Base-by-base conservation (phyloP, 2,888 invertebrate species). In the Tyria jacobaeae region DNA sequence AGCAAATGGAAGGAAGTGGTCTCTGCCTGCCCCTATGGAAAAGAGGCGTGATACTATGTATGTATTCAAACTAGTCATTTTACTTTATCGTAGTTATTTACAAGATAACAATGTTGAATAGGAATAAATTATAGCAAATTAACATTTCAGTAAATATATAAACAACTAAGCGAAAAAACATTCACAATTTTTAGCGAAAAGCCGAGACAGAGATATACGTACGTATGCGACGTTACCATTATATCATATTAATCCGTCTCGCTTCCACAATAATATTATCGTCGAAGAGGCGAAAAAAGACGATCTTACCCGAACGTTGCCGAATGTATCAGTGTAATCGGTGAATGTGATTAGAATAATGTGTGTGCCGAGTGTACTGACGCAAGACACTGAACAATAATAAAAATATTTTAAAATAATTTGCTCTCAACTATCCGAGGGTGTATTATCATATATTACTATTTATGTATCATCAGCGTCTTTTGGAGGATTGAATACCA, bases 381-480 rank as follows among this genome's bases (percentile, higher is more conserved):
- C 9, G 44, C 31, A 31, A 41, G 2, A n/a, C 53, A 35, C 21
- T 51, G 24, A 34, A 31, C 27, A 51, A 17, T 51, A 34, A 21
- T 21, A 51, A 35, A n/a, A n/a, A n/a, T n/a, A 35, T 34, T 44
- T 31, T 44, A 55, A 54, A 51, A 39, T 37, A 24, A 39, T 54
- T 21, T 31, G 21, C 14, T 5, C 31, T 25, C 27, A 14, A 17
- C 14, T 39, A 44, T 12, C 31, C 17, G 27, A 31, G 21, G n/a
- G 41, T 10, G 41, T 41, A 27, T 31, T 44, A 54, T 39, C 24
- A 21, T 44, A 31, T 31, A 14, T 31, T 41, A 31, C n/a, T 54
- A n/a, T 44, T 55, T 3, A 55, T 1, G 44, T 44, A 34, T 44
- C 54, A 44, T 27, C n/a, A 41, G 14, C 14, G 31, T 17, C 27